Conservation (phyloP, 2,888 invertebrate genomes). For the Abrostola triplasia region DNA sequence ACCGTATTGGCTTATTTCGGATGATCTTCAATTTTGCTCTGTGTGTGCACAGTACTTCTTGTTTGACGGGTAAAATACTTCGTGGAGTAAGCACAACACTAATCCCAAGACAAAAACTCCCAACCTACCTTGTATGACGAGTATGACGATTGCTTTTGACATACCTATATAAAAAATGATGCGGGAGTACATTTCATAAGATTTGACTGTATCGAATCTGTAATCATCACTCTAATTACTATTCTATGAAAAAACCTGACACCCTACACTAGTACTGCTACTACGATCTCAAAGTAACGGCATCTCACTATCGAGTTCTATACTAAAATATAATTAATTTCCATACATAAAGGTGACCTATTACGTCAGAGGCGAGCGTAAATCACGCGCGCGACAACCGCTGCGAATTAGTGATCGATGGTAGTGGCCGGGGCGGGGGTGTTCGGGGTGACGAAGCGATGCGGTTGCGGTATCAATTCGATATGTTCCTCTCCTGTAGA, state of each 20-base stretch:
- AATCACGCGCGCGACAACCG: conserved; percentile 57
- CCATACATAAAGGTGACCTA: conserved; percentile 41
- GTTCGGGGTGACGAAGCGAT: conserved; percentile 1
- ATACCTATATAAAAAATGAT: too few species aligned
- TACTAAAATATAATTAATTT: conserved; percentile 63
- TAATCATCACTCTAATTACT: not conserved
- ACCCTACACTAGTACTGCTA: conserved; percentile 6
- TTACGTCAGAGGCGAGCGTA: conserved; percentile 46
- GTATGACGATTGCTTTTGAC: too few species aligned
- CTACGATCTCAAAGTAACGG: conserved; percentile 12
- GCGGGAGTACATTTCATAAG: too few species aligned
- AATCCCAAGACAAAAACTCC: too few species aligned
- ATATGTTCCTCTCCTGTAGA: not conserved
- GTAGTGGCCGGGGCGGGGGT: conserved; percentile 15
- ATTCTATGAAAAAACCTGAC: not conserved
- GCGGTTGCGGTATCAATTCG: conserved; percentile 10
- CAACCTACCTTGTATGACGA: too few species aligned
- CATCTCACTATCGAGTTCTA: conserved; percentile 35
- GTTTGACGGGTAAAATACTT: too few species aligned
- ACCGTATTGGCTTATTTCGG: too few species aligned
- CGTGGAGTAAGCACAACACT: too few species aligned
- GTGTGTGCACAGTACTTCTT: too few species aligned
- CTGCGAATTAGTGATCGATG: conserved; percentile 60
- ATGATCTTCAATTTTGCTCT: too few species aligned
- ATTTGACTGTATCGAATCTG: not conserved